phyloP scores from a whole-genome alignment of 1,140 invertebrate genomes.

The Drosophila paulistorum region DNA sequence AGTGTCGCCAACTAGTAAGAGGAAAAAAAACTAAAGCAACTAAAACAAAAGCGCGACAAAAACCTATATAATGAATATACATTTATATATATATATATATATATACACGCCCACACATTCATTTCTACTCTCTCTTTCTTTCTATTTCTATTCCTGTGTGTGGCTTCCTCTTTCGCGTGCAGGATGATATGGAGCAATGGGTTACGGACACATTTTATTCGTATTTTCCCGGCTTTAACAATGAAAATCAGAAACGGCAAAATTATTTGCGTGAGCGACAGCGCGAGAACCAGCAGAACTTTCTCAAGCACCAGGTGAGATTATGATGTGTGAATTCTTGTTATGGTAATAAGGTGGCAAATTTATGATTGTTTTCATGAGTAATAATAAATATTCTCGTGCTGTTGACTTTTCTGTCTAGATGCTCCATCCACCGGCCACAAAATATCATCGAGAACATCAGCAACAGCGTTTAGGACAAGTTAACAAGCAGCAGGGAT shows the following conservation, averaged over 20 bases:
- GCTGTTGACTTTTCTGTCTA: slow-evolving; percentile 1
- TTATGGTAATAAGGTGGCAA: slow-evolving; percentile 44
- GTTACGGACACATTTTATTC: slow-evolving; percentile 82
- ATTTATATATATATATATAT: not conserved
- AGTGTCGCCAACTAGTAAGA: slow-evolving; percentile 54
- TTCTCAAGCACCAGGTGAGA: slow-evolving; percentile 80
- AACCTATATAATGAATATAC: slow-evolving; percentile 37
- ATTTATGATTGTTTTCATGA: slow-evolving; percentile 39
- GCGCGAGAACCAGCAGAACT: slow-evolving; percentile 82
- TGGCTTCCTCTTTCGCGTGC: slow-evolving; percentile 38
- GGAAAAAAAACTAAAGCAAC: not conserved
- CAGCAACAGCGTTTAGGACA: slow-evolving; percentile 40
- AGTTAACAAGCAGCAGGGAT: slow-evolving; percentile 31
- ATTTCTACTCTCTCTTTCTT: not conserved
- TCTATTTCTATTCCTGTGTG: not conserved
- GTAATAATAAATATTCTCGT: slow-evolving; percentile 17
- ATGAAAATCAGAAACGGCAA: slow-evolving; percentile 81
- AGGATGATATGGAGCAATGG: slow-evolving; percentile 83
- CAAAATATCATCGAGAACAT: slow-evolving; percentile 43
- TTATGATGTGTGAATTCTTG: slow-evolving; percentile 36
- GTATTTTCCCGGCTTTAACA: slow-evolving; percentile 82
- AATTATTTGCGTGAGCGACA: slow-evolving; percentile 78
- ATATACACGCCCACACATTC: slow-evolving; percentile 16
- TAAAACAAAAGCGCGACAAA: slow-evolving; percentile 36
- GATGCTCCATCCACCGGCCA: slow-evolving; percentile 69